phyloP scores from a whole-genome alignment of 2,888 invertebrate genomes.

The Kryphioiulus occultus region DNA sequence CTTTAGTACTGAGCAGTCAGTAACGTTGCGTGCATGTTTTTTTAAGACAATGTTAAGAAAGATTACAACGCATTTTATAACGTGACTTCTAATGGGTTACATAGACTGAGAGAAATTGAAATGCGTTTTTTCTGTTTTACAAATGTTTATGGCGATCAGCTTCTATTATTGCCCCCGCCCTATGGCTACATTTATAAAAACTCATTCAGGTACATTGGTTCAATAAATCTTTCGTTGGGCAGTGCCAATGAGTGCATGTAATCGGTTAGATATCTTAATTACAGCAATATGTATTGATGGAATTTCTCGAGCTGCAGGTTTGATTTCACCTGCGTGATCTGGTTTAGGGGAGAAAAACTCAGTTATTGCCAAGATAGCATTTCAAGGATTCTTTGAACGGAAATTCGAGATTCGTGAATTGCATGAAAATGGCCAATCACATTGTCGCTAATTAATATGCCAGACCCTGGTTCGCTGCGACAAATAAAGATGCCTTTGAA shows the following conservation, averaged over 20 bases:
- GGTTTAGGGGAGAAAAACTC: neutral
- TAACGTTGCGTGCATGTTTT: too few species aligned
- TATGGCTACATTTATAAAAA: neutral
- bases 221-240: neutral
- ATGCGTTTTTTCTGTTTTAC: too few species aligned
- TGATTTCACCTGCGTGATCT: neutral
- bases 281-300: neutral
- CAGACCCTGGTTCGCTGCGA: neutral
- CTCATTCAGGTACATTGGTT: neutral
- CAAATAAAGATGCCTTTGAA: too few species aligned
- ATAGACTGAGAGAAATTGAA: too few species aligned
- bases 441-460: too few species aligned
- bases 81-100: too few species aligned
- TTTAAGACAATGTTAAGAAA: too few species aligned
- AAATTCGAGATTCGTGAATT: neutral
- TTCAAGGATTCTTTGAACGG: neutral
- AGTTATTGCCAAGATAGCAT: neutral
- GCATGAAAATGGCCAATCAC: neutral
- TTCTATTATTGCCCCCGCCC: neutral
- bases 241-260: neutral
- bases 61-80: too few species aligned
- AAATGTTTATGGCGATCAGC: too few species aligned
- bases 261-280: neutral
- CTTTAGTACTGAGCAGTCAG: too few species aligned
- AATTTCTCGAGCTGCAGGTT: neutral